Evolutionary conservation across 2,888 invertebrate species (phyloP), one percentile per base, ranked within the genome.

Genomic region (Platycheirus albimanus): DNA sequence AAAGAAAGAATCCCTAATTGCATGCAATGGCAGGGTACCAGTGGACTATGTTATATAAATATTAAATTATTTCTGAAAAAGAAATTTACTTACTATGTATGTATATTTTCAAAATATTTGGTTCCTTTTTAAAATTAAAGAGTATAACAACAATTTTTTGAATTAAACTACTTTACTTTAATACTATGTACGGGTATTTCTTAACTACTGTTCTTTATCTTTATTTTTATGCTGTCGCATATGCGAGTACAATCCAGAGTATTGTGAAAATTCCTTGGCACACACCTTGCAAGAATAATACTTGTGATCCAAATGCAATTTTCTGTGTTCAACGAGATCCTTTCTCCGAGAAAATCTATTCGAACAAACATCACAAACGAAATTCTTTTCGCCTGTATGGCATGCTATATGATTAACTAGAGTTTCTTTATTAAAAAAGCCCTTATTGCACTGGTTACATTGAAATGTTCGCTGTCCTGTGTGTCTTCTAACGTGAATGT

Each of bases 191-290:
- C n/a, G n/a, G n/a, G n/a, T n/a, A n/a, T n/a, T 0, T 30, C 45
- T 61, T 19, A 28, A 61, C 45, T 58, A 58, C 10, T 58, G 38
- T 7, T 61, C 43, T 17, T 61, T 61, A 61, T 71, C 67, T 8
- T 74, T 77, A 17, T 52, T 36, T 7, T 77, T 81, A 20, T 81
- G 81, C 47, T 72, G 54, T 17, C 71, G 43, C 81, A 81, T 81
- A 13, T 90, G 89, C 63, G 89, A 89, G 58, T 90, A 90, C 28
- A 90, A 85, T 0, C 89, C 89, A 0, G 89, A 88, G 13, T 89
- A 89, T 45, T 90, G 89, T 3, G 90, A 88, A 56, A 89, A 90
- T 1, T 87, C 84, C 51, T 86, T 86, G 3, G 85, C 81, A 36
- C 89, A 90, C 17, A 83, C 67, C 6, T 85, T 43, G 63, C 89